A percentile compares a stretch with the other conserved stretches of the same genome.
Evolutionary conservation across 2,113 vertebrate genomes (phyloP).

Genomic region (Thamnophis sirtalis): DNA sequence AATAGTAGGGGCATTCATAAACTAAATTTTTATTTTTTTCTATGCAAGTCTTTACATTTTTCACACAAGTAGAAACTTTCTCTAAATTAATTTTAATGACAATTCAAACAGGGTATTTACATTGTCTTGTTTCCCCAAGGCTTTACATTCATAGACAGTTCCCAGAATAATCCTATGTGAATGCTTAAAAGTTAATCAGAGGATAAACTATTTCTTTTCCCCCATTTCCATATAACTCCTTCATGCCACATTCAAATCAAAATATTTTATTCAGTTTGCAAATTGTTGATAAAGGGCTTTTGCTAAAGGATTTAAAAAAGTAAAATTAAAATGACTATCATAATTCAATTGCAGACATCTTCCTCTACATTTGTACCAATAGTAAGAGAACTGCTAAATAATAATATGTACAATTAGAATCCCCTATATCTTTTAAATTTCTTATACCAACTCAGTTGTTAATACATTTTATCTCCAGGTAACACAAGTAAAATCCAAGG

Average conservation of each 20-base stretch:
- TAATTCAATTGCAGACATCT: not conserved
- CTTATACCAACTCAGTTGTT: not conserved
- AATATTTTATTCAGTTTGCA: not conserved
- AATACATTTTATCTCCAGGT: not conserved
- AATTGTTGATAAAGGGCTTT: not conserved
- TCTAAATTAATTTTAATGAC: not conserved
- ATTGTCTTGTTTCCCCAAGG: not conserved
- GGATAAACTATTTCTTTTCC: not conserved
- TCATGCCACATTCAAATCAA: not conserved
- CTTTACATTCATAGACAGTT: not conserved
- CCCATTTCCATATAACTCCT: not conserved
- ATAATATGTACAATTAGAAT: not conserved
- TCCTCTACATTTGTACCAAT: not conserved
- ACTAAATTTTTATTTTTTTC: not conserved
- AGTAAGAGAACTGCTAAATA: not conserved
- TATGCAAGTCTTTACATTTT: not conserved
- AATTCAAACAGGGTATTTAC: not conserved
- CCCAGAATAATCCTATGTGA: not conserved
- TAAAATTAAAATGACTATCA: not conserved
- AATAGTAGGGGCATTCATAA: not conserved
- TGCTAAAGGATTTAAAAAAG: not conserved
- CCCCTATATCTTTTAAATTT: not conserved
- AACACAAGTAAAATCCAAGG: not conserved
- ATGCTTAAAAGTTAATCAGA: not conserved
- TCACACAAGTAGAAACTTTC: not conserved